Base-by-base conservation (phyloP, 2,797 vertebrate species). In the Eleutherodactylus coqui region DNA sequence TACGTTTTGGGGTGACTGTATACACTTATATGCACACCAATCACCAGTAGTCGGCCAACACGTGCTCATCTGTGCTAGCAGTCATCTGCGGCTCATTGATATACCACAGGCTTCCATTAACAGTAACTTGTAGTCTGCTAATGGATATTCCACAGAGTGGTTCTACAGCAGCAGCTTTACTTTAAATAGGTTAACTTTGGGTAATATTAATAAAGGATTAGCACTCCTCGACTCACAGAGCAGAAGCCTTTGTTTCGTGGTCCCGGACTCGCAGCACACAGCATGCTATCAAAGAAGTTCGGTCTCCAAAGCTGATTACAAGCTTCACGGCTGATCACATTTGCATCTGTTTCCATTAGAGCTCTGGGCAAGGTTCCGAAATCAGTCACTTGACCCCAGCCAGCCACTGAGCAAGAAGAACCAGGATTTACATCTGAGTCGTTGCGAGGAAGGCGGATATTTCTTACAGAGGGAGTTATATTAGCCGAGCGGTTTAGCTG, bases 331-430 rank as follows among this genome's bases (percentile, higher is more conserved):
- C 5, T 81, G 62, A 91, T 89, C n/a, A 92, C 75, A 0, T 38
- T 79, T 21, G 90, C 90, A 3, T 90, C 43, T 0, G 85, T 86
- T 58, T 92, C 89, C 90, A 91, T 91, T 80, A 91, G 82, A 14
- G 85, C 87, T 0, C 67, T 79, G 0, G 86, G 88, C 3, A 4
- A 19, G 0, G 88, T 83, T 38, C 89, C 89, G 3, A 89, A 91
- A 77, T 90, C 64, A 0, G 88, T 89, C 27, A 89, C 1, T 0
- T 51, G 82, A 41, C 90, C 89, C 90, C 91, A 91, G 43, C 90
- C 90, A 0, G 85, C 83, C 29, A 91, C 90, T 0, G 0, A 85
- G 87, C 91, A 91, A 2, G 1, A 17, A 0, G 60, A n/a, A 7
- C 87, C 88, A 0, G 49, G 73, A 2, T 1, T 4, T 14, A 87